Conservation (phyloP, 2,888 invertebrate genomes). For the Drosophila pseudotakahashii region DNA sequence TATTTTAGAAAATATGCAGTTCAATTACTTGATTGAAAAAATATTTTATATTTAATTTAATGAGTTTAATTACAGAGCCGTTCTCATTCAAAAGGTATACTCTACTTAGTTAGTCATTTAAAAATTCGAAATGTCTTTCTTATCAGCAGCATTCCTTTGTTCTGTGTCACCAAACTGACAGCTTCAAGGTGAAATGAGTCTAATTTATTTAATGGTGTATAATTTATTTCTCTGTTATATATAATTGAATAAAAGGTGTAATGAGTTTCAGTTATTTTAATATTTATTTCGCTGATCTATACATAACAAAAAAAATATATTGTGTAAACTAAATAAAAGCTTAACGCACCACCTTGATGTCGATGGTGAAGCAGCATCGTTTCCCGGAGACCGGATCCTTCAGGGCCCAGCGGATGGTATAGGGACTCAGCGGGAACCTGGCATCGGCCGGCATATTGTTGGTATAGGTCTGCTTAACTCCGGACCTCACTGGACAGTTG, state of each 20-base stretch:
- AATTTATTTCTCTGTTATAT: too few relatives aligned
- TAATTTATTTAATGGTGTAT: neutral
- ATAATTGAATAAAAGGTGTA: too few relatives aligned
- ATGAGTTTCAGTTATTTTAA: too few relatives aligned
- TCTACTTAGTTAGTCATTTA: neutral
- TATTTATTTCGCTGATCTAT: too few relatives aligned
- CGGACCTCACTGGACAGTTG: conserved; percentile 86
- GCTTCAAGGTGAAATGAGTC: neutral
- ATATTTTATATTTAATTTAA: too few relatives aligned
- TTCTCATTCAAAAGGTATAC: neutral
- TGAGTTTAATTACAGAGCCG: too few relatives aligned
- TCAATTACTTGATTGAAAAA: too few relatives aligned
- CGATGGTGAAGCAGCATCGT: conserved; percentile 87
- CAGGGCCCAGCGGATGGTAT: conserved; percentile 88
- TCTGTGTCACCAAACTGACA: neutral
- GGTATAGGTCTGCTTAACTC: conserved; percentile 84
- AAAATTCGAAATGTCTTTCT: neutral
- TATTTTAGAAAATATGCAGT: too few relatives aligned
- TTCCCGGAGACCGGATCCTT: conserved; percentile 85
- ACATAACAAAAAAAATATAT: too few relatives aligned
- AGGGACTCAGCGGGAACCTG: conserved; percentile 86
- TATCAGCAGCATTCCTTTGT: neutral
- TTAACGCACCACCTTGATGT: conserved; percentile 85
- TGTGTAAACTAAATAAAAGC: neutral
- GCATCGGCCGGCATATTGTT: conserved; percentile 85